Evolutionary conservation across 2,113 vertebrate genomes (phyloP).

Genomic region (Chaetops frenatus): DNA sequence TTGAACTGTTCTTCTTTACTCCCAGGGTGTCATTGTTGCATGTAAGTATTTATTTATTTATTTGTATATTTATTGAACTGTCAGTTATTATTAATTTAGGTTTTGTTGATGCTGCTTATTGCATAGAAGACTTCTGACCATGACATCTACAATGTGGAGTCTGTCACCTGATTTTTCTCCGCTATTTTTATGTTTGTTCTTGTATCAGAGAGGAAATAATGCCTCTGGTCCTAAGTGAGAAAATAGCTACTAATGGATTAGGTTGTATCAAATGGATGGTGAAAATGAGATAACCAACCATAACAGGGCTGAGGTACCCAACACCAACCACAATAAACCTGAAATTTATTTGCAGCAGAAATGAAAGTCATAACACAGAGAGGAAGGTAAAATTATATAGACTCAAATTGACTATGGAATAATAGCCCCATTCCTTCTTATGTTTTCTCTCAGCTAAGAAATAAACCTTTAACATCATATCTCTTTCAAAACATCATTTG

Average conservation of each 20-base stretch:
- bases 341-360: slow-evolving; percentile 16
- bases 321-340: background rate
- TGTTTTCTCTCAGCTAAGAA: background rate
- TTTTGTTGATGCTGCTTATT: background rate
- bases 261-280: background rate
- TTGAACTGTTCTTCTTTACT: background rate
- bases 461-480: background rate
- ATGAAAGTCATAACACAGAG: background rate
- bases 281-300: background rate
- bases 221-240: background rate
- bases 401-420: background rate
- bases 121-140: background rate
- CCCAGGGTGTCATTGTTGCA: background rate
- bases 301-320: background rate
- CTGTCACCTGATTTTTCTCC: background rate
- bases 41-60: background rate
- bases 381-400: background rate
- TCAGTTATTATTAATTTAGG: background rate
- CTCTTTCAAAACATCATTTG: background rate
- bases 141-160: background rate
- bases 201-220: background rate
- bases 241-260: background rate
- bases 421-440: background rate
- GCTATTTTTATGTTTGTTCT: background rate
- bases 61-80: background rate